Evolutionary conservation across 1,140 invertebrate genomes (phyloP), one percentile per base, ranked within the genome.

Genomic region (Drosophila setifemur): DNA sequence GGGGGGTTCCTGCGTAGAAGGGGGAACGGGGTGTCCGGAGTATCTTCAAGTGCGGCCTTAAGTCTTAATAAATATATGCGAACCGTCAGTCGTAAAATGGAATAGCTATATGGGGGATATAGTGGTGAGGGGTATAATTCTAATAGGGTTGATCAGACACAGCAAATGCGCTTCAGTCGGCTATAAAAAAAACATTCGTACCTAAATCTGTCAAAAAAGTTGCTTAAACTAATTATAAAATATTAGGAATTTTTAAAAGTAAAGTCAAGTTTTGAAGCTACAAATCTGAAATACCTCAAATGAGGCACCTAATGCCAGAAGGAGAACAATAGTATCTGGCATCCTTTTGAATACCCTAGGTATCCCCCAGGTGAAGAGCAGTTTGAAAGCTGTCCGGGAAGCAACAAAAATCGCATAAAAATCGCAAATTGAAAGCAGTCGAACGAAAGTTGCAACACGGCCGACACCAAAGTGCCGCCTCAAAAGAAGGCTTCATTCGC

Each of bases 21-120:
- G n/a, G n/a, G n/a, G n/a, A n/a, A 3, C 9, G 2, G 14, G 5
- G 29, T 12, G 23, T 3, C 4, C 9, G 23, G 48, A 19, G 31
- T 37, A 16, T 37, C 50, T 43, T 33, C 58, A 73, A 57, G 44
- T 67, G 66, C 68, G 71, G 64, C 50, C 72, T 73, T 71, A 85
- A 86, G 81, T 79, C 79, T 85, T 74, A 86, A 85, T 85, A 85
- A 74, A 79, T 75, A 72, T 71, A 79, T 67, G 37, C 54, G 70
- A 74, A 58, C 49, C 64, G 60, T 68, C 55, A 64, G 54, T 83
- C 81, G 70, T 86, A 79, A 86, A 85, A 72, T 29, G 26, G 39
- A 40, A 54, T 52, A 64, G 43, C 49, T 52, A 28, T 29, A 44
- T 37, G 61, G 28, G 42, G 73, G 39, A 64, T 39, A 57, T 23